Base-by-base conservation (phyloP, 2,797 vertebrate species). In the Danio albolineatus region DNA sequence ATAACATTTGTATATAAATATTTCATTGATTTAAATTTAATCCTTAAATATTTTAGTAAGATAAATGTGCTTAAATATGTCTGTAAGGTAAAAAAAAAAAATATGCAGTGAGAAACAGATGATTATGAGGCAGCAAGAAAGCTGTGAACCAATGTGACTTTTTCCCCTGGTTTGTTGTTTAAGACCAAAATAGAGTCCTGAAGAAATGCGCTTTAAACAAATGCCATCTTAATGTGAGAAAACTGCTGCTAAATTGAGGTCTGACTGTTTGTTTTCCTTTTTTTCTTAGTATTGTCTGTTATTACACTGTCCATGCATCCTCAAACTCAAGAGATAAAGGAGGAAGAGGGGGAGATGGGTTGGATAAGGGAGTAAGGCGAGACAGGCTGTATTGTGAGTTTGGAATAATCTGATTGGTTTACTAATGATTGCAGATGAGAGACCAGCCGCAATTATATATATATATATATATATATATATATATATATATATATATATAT, bases 311-410 rank as follows among this genome's bases (percentile, higher is more conserved):
- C 94, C 9, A 91, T 99, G 91, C 94, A 96, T 21, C 97, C 96
- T 78, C 96, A 97, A 94, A 97, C 91, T 85, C 97, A 97, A 92
- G 97, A n/a, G n/a, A n/a, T n/a, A n/a, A n/a, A n/a, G n/a, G n/a
- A n/a, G n/a, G n/a, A n/a, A n/a, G n/a, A n/a, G n/a, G n/a, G n/a
- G n/a, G n/a, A n/a, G n/a, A n/a, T n/a, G n/a, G n/a, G n/a, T n/a
- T n/a, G n/a, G n/a, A n/a, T n/a, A n/a, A n/a, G n/a, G n/a, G n/a
- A n/a, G n/a, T n/a, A n/a, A n/a, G n/a, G n/a, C n/a, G n/a, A n/a
- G n/a, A n/a, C n/a, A n/a, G n/a, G n/a, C n/a, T n/a, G 1, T 28
- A 28, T 28, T 28, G 28, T 28, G 28, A 28, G 3, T 3, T 28
- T 28, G 28, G 28, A 28, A 28, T 28, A 28, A 28, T 28, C 28